A percentile compares a stretch with the other conserved stretches of the same genome.
Conservation (phyloP, 2,113 vertebrate species). For the Sinocyclocheilus anophthalmus region DNA sequence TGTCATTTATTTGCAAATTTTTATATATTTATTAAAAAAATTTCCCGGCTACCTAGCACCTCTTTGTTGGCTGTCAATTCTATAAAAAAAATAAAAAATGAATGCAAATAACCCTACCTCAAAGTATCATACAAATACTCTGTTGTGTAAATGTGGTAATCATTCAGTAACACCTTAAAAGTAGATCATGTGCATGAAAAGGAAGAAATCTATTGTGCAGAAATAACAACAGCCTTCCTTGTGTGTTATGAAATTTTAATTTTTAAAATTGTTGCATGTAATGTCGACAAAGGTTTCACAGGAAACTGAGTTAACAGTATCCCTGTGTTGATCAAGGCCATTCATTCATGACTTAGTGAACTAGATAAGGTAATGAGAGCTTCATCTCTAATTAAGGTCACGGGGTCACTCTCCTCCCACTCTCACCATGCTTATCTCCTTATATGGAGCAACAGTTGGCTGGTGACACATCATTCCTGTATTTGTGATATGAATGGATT, state of each 20-base stretch:
- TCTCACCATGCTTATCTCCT: background rate
- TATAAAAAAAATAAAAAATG: no score
- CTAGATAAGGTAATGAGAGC: background rate
- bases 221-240: no score
- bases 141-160: background rate
- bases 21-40: background rate
- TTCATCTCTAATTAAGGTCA: background rate
- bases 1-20: background rate
- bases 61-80: background rate
- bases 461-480: constrained; percentile 46
- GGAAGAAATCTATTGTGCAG: background rate
- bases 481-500: constrained; percentile 40
- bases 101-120: background rate
- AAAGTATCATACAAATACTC: background rate
- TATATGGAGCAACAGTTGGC: constrained; percentile 30
- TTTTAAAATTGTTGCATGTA: background rate
- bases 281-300: background rate
- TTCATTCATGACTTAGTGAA: background rate
- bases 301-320: background rate
- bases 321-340: background rate
- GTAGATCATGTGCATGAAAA: background rate
- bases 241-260: background rate
- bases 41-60: background rate
- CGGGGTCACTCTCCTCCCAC: background rate
- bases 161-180: background rate